Conservation (phyloP, 2,888 invertebrate species). For the Adela reaumurella region DNA sequence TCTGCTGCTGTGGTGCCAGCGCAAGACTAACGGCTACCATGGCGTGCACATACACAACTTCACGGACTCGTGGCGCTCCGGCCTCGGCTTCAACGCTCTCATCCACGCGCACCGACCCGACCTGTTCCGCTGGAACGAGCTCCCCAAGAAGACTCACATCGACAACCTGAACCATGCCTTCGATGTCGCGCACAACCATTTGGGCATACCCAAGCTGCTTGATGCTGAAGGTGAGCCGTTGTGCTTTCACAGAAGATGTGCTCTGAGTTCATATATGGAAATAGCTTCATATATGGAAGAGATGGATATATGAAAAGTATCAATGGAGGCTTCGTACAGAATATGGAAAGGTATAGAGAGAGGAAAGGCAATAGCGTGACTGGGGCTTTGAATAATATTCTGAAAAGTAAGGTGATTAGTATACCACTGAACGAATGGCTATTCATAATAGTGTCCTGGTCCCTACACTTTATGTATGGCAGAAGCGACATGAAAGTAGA, state of each 20-base stretch:
- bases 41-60: slow-evolving; percentile 88
- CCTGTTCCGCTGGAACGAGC: slow-evolving; percentile 80
- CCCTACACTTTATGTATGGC: too few species aligned
- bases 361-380: too few species aligned
- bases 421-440: too few species aligned
- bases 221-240: slow-evolving; percentile 87
- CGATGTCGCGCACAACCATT: slow-evolving; percentile 86
- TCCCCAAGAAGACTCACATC: slow-evolving; percentile 80
- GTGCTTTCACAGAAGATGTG: too few species aligned
- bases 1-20: slow-evolving; percentile 95
- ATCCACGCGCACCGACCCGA: slow-evolving; percentile 98
- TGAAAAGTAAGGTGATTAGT: too few species aligned
- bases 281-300: background rate
- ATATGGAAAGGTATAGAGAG: too few species aligned
- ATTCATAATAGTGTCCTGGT: too few species aligned
- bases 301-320: background rate
- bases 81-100: slow-evolving; percentile 96
- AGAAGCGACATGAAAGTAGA: too few species aligned
- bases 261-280: background rate
- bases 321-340: too few species aligned
- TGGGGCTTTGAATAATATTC: too few species aligned
- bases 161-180: slow-evolving; percentile 98
- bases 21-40: slow-evolving; percentile 93
- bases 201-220: slow-evolving; percentile 89
- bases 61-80: slow-evolving; percentile 92